These are phyloP conservation scores for Pseudochirops cupreus DNA, from an alignment of 2,797 vertebrate genomes.

Conservation along the genomic window DNA sequence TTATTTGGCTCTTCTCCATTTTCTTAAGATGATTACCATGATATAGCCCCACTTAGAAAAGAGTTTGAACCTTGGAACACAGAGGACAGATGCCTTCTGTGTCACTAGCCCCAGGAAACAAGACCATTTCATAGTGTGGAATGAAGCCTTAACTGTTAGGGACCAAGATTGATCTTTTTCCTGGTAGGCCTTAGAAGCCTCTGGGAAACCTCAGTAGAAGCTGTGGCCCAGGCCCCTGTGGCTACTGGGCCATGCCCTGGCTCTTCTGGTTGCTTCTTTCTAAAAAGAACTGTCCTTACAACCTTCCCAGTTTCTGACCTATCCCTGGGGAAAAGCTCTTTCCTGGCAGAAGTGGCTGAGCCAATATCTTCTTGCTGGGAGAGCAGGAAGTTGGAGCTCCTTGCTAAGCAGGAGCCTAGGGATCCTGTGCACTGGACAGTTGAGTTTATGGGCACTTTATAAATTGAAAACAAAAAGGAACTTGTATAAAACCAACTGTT, in stretches of 20 bases:
- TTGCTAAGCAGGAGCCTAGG: neutral
- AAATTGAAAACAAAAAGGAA: conserved; percentile 11
- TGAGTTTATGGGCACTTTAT: neutral
- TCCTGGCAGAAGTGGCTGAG: neutral
- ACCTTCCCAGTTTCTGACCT: neutral
- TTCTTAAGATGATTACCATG: conserved; percentile 59
- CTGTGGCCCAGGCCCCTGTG: neutral
- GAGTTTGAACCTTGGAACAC: conserved; percentile 53
- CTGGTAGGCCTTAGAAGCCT: neutral
- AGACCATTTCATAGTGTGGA: neutral
- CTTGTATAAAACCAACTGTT: conserved; percentile 21
- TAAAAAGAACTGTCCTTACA: neutral
- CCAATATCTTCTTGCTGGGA: neutral
- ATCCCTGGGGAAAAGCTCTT: neutral
- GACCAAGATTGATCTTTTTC: neutral
- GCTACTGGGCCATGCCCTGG: neutral
- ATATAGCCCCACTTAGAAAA: conserved; percentile 53
- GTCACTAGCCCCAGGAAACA: neutral
- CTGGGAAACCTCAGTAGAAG: neutral
- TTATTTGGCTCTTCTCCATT: conserved; percentile 64
- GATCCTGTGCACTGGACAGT: neutral
- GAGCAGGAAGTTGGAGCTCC: neutral
- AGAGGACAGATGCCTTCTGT: conserved; percentile 49
- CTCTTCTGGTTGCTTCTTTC: neutral
- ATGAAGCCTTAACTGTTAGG: neutral